phyloP scores from a whole-genome alignment of 2,113 vertebrate species.

The Leptosomus discolor region DNA sequence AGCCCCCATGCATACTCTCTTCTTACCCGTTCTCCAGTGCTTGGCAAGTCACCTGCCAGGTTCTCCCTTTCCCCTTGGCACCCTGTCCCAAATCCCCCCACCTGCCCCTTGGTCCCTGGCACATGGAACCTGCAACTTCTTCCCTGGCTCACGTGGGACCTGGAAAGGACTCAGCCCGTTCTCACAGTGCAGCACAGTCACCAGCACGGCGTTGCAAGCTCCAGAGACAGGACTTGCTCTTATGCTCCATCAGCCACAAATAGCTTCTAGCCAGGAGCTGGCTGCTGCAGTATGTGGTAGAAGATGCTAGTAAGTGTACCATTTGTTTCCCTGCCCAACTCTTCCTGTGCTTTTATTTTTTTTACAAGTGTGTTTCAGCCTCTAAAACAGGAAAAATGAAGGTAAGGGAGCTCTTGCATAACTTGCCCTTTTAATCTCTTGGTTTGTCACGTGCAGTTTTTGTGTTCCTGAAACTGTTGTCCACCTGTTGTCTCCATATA shows the following conservation, averaged over 20 bases:
- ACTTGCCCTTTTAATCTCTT: background rate
- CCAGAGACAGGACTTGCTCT: background rate
- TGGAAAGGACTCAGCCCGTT: background rate
- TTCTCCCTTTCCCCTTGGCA: background rate
- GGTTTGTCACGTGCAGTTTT: background rate
- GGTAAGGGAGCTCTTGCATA: background rate
- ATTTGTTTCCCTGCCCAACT: background rate
- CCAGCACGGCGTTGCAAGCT: background rate
- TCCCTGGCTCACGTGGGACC: background rate
- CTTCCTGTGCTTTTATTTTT: background rate
- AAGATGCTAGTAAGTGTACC: background rate
- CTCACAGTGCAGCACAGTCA: background rate
- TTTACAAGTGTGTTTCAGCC: background rate
- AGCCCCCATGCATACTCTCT: fast-evolving
- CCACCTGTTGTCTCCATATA: background rate
- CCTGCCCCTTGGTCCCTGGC: background rate
- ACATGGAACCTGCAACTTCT: background rate
- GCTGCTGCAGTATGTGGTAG: fast-evolving
- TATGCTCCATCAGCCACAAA: background rate
- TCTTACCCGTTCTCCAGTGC: background rate
- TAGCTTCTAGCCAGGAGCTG: background rate
- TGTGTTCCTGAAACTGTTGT: background rate
- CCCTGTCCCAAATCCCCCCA: background rate
- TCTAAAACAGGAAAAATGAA: background rate
- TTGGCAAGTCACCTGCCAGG: background rate